Percentiles rank a stretch among this genome's conserved stretches.
Evolutionary conservation across 2,888 invertebrate genomes (phyloP).

Genomic region (Tubulanus polymorphus): DNA sequence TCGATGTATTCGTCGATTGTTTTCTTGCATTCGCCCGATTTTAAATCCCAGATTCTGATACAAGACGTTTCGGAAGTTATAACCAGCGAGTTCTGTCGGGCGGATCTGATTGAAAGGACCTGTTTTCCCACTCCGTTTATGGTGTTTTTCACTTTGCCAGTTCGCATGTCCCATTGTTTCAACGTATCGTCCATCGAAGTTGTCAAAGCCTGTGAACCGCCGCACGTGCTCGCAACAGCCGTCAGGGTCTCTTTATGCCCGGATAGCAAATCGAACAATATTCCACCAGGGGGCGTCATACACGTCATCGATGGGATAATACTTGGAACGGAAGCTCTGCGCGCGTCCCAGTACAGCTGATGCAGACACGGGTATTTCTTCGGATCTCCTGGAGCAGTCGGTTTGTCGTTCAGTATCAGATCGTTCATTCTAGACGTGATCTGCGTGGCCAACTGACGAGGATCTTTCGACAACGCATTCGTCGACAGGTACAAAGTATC

Average conservation of each 20-base stretch:
- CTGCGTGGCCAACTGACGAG: constrained; percentile 76
- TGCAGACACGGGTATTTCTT: constrained; percentile 40
- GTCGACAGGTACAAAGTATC: constrained; percentile 70
- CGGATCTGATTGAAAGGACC: constrained; percentile 32
- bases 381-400: constrained; percentile 41
- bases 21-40: constrained; percentile 27
- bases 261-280: constrained; percentile 42
- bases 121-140: constrained; percentile 35
- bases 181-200: constrained; percentile 44
- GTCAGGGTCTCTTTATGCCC: constrained; percentile 46
- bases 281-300: constrained; percentile 44
- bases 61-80: constrained; percentile 37
- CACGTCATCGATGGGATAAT: constrained; percentile 45
- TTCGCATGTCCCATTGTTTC: constrained; percentile 46
- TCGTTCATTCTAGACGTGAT: constrained; percentile 56
- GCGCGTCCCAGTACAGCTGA: constrained; percentile 32
- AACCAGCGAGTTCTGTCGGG: constrained; percentile 27
- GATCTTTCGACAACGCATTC: constrained; percentile 73
- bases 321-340: constrained; percentile 33
- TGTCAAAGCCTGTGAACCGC: constrained; percentile 40
- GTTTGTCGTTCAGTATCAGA: constrained; percentile 41
- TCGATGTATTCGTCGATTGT: constrained; percentile 34
- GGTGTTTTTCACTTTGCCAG: constrained; percentile 39
- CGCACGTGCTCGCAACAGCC: constrained; percentile 38
- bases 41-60: constrained; percentile 39